Conservation (phyloP, 1,140 invertebrate genomes). For the Pogonus chalceus region DNA sequence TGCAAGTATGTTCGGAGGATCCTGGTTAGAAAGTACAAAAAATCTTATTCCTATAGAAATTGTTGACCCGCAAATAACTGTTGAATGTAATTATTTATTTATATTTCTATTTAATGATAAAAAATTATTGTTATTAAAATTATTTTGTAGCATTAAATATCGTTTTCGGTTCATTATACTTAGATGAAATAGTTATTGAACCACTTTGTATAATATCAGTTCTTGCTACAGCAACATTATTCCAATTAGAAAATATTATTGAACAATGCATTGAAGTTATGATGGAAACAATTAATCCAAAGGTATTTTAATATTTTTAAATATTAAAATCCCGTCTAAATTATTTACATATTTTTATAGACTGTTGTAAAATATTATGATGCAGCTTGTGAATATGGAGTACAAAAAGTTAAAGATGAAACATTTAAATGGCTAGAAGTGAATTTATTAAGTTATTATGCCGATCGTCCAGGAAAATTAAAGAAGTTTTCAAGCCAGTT, state of each 20-base stretch:
- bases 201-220: slow-evolving; percentile 59
- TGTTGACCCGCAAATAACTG: slow-evolving; percentile 61
- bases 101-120: not conserved
- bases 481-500: slow-evolving; percentile 41
- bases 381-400: slow-evolving; percentile 56
- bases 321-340: slow-evolving; percentile 10
- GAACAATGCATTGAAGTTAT: slow-evolving; percentile 67
- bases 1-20: slow-evolving; percentile 73
- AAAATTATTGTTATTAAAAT: slow-evolving; percentile 10
- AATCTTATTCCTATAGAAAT: slow-evolving; percentile 59
- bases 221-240: slow-evolving; percentile 63
- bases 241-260: slow-evolving; percentile 65
- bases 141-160: slow-evolving; percentile 50
- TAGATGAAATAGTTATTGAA: slow-evolving; percentile 64
- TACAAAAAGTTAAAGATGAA: slow-evolving; percentile 47
- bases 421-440: slow-evolving; percentile 60
- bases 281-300: slow-evolving; percentile 61
- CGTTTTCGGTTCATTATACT: slow-evolving; percentile 70
- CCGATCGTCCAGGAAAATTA: slow-evolving; percentile 40
- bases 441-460: slow-evolving; percentile 54
- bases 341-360: slow-evolving; percentile 33
- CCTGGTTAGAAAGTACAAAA: slow-evolving; percentile 65
- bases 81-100: slow-evolving; percentile 45
- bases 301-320: slow-evolving; percentile 26
- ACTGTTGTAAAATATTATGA: slow-evolving; percentile 61